Percentiles rank a stretch among this genome's conserved stretches.
These are phyloP conservation scores for Vireo griseus DNA, from an alignment of 2,797 vertebrate genomes.

Conservation along the genomic window DNA sequence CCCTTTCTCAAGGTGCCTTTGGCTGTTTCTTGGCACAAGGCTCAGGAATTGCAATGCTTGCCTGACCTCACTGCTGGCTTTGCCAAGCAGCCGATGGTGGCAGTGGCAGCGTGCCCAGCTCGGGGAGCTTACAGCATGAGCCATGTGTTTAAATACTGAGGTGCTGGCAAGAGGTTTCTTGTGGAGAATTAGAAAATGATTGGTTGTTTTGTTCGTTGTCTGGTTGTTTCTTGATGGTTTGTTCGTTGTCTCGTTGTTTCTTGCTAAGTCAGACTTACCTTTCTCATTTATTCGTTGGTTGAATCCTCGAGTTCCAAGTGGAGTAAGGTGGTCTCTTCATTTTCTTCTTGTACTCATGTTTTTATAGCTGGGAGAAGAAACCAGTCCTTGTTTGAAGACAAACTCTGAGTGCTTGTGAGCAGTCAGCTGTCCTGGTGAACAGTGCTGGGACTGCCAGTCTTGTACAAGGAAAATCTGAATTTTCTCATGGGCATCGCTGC, in stretches of 20 bases:
- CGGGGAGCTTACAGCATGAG: not conserved
- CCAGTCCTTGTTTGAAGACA: not conserved
- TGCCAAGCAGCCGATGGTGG: not conserved
- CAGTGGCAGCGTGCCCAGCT: not conserved
- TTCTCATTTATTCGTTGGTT: not conserved
- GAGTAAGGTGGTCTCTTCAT: not conserved
- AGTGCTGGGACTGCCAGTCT: not conserved
- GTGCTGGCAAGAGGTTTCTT: not conserved
- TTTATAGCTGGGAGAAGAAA: not conserved
- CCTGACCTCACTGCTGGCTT: not conserved
- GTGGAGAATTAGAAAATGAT: not conserved
- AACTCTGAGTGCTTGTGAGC: not conserved
- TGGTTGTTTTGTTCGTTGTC: rapidly evolving
- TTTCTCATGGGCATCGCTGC: not conserved
- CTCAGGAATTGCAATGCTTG: not conserved
- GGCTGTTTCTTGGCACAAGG: not conserved
- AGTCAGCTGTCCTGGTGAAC: not conserved
- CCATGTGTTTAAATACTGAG: not conserved
- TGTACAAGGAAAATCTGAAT: not conserved
- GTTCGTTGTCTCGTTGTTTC: rapidly evolving
- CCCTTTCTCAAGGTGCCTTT: not conserved
- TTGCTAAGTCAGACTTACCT: not conserved
- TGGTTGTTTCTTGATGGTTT: not conserved
- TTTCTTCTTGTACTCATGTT: not conserved
- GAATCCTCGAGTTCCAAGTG: not conserved